These are phyloP conservation scores for Muntiacus reevesi DNA, from an alignment of 2,113 vertebrate genomes.

Conservation along the genomic window DNA sequence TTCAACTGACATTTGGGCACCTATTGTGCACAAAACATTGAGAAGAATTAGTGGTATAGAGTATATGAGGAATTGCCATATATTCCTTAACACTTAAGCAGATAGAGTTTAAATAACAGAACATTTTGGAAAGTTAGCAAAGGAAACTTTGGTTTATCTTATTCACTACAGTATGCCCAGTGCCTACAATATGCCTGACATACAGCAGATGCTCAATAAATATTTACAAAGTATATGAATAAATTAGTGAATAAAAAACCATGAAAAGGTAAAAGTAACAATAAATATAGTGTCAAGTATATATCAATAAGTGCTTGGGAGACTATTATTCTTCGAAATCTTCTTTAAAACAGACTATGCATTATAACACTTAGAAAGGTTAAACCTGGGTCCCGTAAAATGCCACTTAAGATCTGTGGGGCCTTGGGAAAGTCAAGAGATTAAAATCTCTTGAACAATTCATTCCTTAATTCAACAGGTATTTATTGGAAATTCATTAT, in stretches of 20 bases:
- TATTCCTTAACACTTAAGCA: background rate
- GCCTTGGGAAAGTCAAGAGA: background rate
- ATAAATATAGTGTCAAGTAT: background rate
- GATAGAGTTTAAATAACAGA: background rate
- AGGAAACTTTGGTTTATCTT: background rate
- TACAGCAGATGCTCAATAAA: background rate
- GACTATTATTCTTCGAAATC: background rate
- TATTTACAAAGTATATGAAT: background rate
- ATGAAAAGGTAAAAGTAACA: background rate
- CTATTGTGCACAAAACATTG: background rate
- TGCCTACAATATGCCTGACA: background rate
- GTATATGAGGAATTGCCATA: background rate
- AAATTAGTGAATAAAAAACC: background rate
- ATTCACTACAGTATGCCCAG: background rate
- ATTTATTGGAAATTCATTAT: background rate
- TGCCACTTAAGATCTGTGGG: background rate
- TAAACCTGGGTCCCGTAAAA: background rate
- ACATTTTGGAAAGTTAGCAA: background rate
- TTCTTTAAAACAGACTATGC: background rate
- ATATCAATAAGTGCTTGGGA: background rate
- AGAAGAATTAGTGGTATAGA: background rate
- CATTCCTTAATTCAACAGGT: background rate
- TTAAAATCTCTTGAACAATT: background rate
- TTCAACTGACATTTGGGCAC: background rate
- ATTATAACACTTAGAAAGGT: background rate